A percentile compares a stretch with the other conserved stretches of the same genome.
These are phyloP conservation scores for Pogonomyrmex barbatus DNA, from an alignment of 1,140 invertebrate genomes.

Conservation along the genomic window DNA sequence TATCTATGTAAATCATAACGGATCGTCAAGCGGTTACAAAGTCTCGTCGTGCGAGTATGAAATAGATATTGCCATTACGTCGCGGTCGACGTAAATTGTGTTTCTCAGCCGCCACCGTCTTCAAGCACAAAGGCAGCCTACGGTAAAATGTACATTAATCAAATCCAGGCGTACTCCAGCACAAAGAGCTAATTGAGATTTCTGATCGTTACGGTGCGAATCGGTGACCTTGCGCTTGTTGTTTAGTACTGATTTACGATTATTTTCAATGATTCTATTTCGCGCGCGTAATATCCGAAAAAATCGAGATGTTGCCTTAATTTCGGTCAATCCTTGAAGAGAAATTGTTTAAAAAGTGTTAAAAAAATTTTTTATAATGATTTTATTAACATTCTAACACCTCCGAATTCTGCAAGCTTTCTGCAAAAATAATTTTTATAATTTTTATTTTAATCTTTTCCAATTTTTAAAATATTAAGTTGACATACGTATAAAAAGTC, in stretches of 20 bases:
- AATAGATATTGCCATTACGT: constrained; percentile 57
- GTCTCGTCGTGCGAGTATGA: constrained; percentile 49
- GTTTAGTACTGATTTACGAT: constrained; percentile 74
- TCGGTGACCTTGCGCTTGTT: constrained; percentile 70
- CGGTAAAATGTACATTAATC: constrained; percentile 74
- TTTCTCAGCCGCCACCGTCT: constrained; percentile 69
- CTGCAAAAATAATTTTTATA: not conserved
- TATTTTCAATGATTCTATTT: constrained; percentile 63
- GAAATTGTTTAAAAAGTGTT: not conserved
- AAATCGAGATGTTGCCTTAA: not conserved
- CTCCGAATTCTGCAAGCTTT: not conserved
- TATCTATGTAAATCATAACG: constrained; percentile 70
- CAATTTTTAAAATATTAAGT: not conserved
- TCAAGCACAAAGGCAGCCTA: constrained; percentile 71
- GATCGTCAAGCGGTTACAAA: constrained; percentile 63
- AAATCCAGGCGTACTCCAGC: constrained; percentile 58
- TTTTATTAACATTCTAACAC: not conserved
- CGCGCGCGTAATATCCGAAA: constrained; percentile 14
- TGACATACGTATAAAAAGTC: not conserved
- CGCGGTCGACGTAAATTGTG: constrained; percentile 69
- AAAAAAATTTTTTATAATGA: not conserved
- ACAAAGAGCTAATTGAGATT: constrained; percentile 77
- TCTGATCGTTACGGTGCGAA: constrained; percentile 57
- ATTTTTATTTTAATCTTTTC: not conserved
- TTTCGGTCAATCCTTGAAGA: not conserved